Base-by-base conservation (phyloP, 2,888 invertebrate genomes). In the Dolichomitus sp. region DNA sequence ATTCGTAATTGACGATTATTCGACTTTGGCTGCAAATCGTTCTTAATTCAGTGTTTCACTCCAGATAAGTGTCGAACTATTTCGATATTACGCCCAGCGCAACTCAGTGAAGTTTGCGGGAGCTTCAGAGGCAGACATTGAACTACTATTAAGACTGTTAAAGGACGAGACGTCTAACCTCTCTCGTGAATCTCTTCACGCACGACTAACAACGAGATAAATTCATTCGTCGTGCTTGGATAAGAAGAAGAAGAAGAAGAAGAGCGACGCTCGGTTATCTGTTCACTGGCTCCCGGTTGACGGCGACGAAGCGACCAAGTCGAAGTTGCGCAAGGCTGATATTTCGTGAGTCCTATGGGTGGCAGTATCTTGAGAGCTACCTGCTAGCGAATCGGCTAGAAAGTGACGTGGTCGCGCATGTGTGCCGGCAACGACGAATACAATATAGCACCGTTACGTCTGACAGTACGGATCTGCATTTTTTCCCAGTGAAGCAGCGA, bases 271-370 rank as follows among this genome's bases (percentile, higher is more conserved):
- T 45, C 33, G 27, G 42, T 45, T 42, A 65, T 65, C 42, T 17
- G 61, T 14, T 37, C 40, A 40, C 37, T 40, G 40, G n/a, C 61
- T 48, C 61, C 45, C 40, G 59, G 48, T 72, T 72, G 77, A 68
- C 57, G 70, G 54, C 30, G 54, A 42, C 57, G 14, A 54, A 68
- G 57, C 74, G 57, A 74, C 69, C 70, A 68, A 74, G 50, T 66
- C 65, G 17, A 52, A 61, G 66, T 83, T 83, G 72, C 79, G 82
- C 79, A 83, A 83, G 48, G 30, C 33, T 65, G 52, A 68, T 78
- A 76, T 80, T 80, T 83, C 79, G 79, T 75, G 61, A 59, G 59
- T 83, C 72, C 72, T 50, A 68, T 52, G 48, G 50, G 42, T 23
- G 52, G 11, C 54, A 57, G 33, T 61, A 59, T 79, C 42, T 72